Evolutionary conservation across 2,888 invertebrate genomes (phyloP).

Genomic region (Nebria salina): DNA sequence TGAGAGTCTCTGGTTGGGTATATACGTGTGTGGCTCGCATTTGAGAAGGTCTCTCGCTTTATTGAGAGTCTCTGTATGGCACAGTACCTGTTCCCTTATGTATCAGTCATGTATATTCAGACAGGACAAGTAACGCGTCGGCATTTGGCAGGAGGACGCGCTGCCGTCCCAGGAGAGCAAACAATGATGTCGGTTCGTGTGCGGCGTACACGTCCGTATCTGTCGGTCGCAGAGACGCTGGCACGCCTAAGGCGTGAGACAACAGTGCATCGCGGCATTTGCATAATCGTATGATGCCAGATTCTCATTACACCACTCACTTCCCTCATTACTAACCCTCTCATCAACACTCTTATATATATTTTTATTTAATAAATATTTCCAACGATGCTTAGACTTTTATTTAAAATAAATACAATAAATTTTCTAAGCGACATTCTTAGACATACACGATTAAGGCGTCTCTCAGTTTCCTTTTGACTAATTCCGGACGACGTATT

Average conservation of each 20-base stretch:
- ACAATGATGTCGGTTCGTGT: background rate
- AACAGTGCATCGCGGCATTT: slow-evolving; percentile 53
- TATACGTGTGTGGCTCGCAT: too few relatives aligned
- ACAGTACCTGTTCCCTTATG: background rate
- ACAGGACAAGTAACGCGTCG: background rate
- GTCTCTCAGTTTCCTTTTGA: too few relatives aligned
- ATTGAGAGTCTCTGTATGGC: too few relatives aligned
- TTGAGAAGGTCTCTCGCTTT: too few relatives aligned
- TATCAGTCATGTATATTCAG: slow-evolving; percentile 17
- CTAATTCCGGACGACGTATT: too few relatives aligned
- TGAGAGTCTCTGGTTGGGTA: too few relatives aligned
- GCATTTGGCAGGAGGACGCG: background rate
- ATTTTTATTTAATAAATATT: too few relatives aligned
- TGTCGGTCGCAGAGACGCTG: slow-evolving; percentile 57
- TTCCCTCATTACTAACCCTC: slow-evolving; percentile 51
- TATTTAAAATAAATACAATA: too few relatives aligned
- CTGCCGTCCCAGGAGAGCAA: background rate
- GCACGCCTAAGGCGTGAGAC: slow-evolving; percentile 33
- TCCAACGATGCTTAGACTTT: too few relatives aligned
- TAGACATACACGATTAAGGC: too few relatives aligned
- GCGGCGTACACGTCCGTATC: slow-evolving; percentile 54
- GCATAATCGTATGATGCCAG: slow-evolving; percentile 62
- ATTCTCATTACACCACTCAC: slow-evolving; percentile 59
- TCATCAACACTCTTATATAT: too few relatives aligned
- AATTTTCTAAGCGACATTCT: too few relatives aligned